phyloP scores from a whole-genome alignment of 2,797 vertebrate genomes.

The Loriculus beryllinus region DNA sequence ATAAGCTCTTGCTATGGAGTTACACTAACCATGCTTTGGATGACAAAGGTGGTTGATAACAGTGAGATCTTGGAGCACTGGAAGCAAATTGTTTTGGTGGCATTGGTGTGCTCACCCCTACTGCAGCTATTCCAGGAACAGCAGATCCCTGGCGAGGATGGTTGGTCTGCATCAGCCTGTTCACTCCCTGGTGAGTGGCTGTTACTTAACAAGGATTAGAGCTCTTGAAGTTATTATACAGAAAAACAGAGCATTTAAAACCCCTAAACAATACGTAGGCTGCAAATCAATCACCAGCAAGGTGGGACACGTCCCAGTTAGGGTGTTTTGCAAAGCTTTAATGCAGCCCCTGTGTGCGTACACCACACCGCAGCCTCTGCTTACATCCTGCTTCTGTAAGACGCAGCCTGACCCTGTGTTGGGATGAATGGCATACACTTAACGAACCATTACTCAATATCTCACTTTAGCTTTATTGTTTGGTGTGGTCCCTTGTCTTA shows the following conservation, averaged over 20 bases:
- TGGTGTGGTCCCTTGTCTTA: not conserved
- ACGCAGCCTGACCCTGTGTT: not conserved
- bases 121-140: not conserved
- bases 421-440: not conserved
- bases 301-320: not conserved
- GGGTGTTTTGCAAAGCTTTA: not conserved
- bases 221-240: not conserved
- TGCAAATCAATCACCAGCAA: not conserved
- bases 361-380: not conserved
- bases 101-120: not conserved
- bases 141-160: not conserved
- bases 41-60: not conserved
- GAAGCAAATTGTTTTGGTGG: not conserved
- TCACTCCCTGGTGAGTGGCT: not conserved
- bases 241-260: not conserved
- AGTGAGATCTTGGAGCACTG: not conserved
- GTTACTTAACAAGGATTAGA: not conserved
- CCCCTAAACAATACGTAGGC: rapidly evolving
- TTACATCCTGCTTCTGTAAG: not conserved
- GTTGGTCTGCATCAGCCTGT: not conserved
- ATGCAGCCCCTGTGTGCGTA: rapidly evolving
- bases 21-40: not conserved
- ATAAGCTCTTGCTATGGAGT: not conserved
- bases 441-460: not conserved
- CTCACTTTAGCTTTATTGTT: not conserved